Evolutionary conservation across 1,140 invertebrate species (phyloP).

Genomic region (Eurosta solidaginis): DNA sequence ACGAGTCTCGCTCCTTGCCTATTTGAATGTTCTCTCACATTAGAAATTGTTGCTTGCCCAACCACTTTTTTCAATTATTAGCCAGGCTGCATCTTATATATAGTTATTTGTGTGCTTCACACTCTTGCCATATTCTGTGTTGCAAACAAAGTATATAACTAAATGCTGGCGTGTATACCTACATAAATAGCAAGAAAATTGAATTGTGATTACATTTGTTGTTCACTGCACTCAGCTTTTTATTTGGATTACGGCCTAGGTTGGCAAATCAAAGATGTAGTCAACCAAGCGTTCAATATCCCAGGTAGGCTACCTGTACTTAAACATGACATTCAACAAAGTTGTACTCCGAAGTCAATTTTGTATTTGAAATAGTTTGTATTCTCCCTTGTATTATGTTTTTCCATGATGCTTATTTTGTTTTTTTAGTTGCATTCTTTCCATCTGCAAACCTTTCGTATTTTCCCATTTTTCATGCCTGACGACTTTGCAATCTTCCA

Average conservation of each 20-base stretch:
- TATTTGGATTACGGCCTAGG: constrained; percentile 14
- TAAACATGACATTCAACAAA: neutral
- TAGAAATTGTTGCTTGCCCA: neutral
- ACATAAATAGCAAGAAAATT: constrained; percentile 19
- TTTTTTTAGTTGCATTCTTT: neutral
- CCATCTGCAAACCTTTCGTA: neutral
- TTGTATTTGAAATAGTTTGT: neutral
- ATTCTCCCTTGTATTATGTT: neutral
- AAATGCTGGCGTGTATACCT: neutral
- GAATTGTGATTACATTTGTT: constrained; percentile 37
- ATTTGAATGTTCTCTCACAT: neutral
- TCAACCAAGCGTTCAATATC: neutral
- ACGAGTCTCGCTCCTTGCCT: neutral
- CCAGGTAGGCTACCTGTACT: neutral
- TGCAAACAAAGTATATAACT: neutral
- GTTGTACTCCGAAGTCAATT: neutral
- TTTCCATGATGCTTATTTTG: neutral
- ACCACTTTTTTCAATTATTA: neutral
- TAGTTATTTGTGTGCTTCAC: neutral
- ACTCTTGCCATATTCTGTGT: neutral
- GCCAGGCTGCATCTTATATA: neutral
- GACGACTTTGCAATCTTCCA: neutral
- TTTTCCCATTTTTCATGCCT: neutral
- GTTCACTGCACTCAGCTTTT: constrained; percentile 29
- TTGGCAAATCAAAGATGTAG: neutral